Conservation (phyloP, 1,140 invertebrate genomes). For the Physella acuta region DNA sequence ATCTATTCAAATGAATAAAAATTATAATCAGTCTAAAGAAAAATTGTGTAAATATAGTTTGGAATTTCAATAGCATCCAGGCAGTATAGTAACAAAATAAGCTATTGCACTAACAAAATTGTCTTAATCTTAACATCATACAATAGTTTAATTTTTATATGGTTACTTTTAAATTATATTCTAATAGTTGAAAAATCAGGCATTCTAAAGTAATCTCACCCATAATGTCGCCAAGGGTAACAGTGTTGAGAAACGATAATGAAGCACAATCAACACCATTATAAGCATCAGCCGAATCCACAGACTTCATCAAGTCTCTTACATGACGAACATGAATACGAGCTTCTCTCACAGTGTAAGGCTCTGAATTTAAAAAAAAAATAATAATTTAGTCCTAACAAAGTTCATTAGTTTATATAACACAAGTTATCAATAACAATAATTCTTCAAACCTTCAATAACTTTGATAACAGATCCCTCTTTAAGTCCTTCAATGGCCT, state of each 20-base stretch:
- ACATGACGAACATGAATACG: constrained; percentile 96
- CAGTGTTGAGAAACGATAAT: constrained; percentile 90
- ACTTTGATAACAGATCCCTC: constrained; percentile 92
- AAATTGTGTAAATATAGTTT: too few species aligned
- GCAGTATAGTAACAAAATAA: not conserved
- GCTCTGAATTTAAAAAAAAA: constrained; percentile 72
- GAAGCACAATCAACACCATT: constrained; percentile 94
- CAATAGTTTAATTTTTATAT: too few species aligned
- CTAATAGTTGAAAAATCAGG: too few species aligned
- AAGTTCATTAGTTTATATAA: not conserved
- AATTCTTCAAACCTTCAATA: constrained; percentile 61
- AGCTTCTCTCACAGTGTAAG: constrained; percentile 96
- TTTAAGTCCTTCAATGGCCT: constrained; percentile 92
- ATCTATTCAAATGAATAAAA: too few species aligned
- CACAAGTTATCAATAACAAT: not conserved
- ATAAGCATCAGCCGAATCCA: constrained; percentile 83
- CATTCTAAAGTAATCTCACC: constrained; percentile 44
- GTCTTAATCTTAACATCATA: too few species aligned
- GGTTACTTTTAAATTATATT: too few species aligned
- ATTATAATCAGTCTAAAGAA: too few species aligned
- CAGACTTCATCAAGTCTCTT: constrained; percentile 88
- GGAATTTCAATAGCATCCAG: too few species aligned
- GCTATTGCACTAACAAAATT: not conserved
- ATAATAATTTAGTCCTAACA: not conserved
- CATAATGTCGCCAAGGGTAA: constrained; percentile 83